Conservation (phyloP, 35 echinoderm and acorn worm genomes). For the Heliocidaris tuberculata region DNA sequence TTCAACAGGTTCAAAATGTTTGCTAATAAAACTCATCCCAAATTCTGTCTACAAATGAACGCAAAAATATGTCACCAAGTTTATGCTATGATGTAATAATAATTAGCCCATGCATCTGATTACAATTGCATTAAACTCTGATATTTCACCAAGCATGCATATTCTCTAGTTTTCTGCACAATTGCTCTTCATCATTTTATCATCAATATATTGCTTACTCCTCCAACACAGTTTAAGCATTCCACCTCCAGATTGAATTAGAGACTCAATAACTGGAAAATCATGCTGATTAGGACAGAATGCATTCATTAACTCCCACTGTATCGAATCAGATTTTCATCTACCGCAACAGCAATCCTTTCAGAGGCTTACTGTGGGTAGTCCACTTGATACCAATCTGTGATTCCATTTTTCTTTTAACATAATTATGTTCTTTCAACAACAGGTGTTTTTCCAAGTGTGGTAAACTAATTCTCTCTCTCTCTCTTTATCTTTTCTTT, state of each 20-base stretch:
- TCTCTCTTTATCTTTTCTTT: too few relatives aligned
- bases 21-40: background rate
- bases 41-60: background rate
- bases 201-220: background rate
- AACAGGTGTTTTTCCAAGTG: too few relatives aligned
- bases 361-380: background rate
- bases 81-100: background rate
- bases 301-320: background rate
- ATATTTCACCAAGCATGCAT: background rate
- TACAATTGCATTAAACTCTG: background rate
- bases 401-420: too few relatives aligned
- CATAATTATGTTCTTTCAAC: too few relatives aligned
- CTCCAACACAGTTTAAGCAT: background rate
- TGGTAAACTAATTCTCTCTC: too few relatives aligned
- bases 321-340: background rate
- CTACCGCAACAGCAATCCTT: background rate
- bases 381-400: background rate
- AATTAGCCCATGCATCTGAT: background rate
- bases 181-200: background rate
- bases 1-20: background rate
- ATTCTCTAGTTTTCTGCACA: background rate
- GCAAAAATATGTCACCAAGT: background rate
- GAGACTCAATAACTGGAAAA: background rate
- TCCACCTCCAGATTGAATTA: background rate
- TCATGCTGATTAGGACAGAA: background rate